These are phyloP conservation scores for Heteromurus nitidus DNA, from an alignment of 2,888 invertebrate genomes.

Conservation along the genomic window DNA sequence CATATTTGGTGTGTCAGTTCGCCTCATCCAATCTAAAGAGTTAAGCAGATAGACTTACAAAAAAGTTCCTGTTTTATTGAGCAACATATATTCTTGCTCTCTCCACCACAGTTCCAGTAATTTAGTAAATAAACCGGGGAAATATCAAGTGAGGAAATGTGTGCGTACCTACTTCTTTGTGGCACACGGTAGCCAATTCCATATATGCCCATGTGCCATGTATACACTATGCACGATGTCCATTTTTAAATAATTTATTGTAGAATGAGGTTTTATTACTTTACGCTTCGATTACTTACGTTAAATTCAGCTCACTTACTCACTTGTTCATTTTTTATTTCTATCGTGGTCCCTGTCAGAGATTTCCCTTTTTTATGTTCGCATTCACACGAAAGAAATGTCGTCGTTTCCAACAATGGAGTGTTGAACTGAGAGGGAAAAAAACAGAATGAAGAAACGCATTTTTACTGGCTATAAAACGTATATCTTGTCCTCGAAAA, in stretches of 20 bases:
- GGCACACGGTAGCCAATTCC: too few species aligned
- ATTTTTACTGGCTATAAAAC: too few species aligned
- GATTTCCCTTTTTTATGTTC: neutral
- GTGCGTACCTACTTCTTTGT: too few species aligned
- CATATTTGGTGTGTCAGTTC: neutral
- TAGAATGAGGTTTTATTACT: neutral
- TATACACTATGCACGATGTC: neutral
- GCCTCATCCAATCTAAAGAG: neutral
- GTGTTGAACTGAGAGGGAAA: too few species aligned
- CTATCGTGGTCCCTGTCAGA: neutral
- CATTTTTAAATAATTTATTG: constrained; percentile 6
- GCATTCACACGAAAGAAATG: neutral
- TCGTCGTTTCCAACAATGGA: neutral
- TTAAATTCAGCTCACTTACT: neutral
- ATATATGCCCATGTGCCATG: neutral
- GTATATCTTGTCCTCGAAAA: too few species aligned
- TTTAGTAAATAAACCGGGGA: too few species aligned
- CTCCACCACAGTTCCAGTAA: too few species aligned
- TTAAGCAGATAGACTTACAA: neutral
- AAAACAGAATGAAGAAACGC: too few species aligned
- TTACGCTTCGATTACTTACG: constrained; percentile 1
- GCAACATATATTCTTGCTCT: neutral
- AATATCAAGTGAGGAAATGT: too few species aligned
- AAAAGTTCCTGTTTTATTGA: neutral
- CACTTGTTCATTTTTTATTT: neutral